Percentiles rank a stretch among this genome's conserved stretches.
phyloP scores from a whole-genome alignment of 2,113 vertebrate species.

The Pedetes capensis region DNA sequence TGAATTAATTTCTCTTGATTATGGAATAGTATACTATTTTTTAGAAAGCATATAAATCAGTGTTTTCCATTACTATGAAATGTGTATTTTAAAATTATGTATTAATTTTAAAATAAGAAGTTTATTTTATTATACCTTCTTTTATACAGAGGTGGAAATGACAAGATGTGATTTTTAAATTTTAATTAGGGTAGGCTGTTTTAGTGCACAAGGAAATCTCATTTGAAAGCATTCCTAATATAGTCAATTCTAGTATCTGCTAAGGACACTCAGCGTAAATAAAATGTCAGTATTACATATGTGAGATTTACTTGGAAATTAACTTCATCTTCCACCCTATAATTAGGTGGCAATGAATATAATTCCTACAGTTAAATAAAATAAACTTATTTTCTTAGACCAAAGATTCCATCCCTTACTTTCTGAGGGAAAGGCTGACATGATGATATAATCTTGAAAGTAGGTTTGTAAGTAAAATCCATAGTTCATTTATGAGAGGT shows the following conservation, averaged over 20 bases:
- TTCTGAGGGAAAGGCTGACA: background rate
- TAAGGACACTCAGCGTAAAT: background rate
- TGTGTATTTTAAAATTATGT: background rate
- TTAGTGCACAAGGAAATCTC: background rate
- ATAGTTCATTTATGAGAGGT: background rate
- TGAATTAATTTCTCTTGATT: background rate
- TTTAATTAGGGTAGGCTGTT: background rate
- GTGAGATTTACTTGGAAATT: background rate
- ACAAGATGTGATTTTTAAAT: background rate
- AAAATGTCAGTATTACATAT: background rate
- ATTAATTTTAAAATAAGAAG: background rate
- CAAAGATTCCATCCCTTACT: background rate
- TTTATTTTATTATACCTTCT: background rate
- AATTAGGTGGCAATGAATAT: background rate
- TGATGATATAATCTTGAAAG: constrained; percentile 22
- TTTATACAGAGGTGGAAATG: background rate
- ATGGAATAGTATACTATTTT: background rate
- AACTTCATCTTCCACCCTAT: background rate
- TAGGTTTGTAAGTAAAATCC: constrained; percentile 49
- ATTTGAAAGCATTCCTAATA: background rate
- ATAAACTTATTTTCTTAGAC: background rate
- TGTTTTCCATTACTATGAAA: background rate
- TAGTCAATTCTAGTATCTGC: background rate
- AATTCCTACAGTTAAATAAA: background rate
- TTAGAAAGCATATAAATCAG: background rate